Conservation (phyloP, 2,888 invertebrate species). For the Orthosia gothica region DNA sequence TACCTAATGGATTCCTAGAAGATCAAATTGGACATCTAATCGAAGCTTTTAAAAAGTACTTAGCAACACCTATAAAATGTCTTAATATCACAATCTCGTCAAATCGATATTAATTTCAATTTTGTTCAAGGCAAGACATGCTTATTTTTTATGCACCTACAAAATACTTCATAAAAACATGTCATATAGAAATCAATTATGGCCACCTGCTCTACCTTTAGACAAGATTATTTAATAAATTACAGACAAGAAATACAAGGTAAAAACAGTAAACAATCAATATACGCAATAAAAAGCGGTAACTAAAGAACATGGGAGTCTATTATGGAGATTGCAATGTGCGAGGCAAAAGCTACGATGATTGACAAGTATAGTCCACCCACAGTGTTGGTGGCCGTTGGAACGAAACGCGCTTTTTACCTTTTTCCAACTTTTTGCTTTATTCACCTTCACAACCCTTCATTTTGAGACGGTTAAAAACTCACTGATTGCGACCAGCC, state of each 20-base stretch:
- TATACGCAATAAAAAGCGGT: conserved; percentile 62
- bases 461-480: conserved; percentile 78
- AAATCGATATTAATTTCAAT: background rate
- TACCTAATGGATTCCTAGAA: conserved; percentile 25
- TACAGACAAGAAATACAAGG: conserved; percentile 51
- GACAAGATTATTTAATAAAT: conserved; percentile 68
- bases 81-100: background rate
- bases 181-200: conserved; percentile 50
- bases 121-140: background rate
- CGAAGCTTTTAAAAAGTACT: conserved; percentile 9
- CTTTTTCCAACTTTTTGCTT: conserved; percentile 70
- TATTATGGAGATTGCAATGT: conserved; percentile 76
- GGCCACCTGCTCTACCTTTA: conserved; percentile 49
- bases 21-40: background rate
- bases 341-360: conserved; percentile 69
- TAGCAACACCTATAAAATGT: background rate
- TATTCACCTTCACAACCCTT: conserved; percentile 77
- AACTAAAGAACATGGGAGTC: conserved; percentile 59
- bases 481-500: conserved; percentile 75
- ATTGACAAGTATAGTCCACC: conserved; percentile 85
- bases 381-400: conserved; percentile 83
- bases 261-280: conserved; percentile 66
- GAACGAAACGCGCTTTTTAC: conserved; percentile 74
- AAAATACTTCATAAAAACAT: conserved; percentile 26
- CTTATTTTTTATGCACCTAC: background rate